phyloP scores from a whole-genome alignment of 2,113 vertebrate genomes.

The Psilopsiagon aymara region DNA sequence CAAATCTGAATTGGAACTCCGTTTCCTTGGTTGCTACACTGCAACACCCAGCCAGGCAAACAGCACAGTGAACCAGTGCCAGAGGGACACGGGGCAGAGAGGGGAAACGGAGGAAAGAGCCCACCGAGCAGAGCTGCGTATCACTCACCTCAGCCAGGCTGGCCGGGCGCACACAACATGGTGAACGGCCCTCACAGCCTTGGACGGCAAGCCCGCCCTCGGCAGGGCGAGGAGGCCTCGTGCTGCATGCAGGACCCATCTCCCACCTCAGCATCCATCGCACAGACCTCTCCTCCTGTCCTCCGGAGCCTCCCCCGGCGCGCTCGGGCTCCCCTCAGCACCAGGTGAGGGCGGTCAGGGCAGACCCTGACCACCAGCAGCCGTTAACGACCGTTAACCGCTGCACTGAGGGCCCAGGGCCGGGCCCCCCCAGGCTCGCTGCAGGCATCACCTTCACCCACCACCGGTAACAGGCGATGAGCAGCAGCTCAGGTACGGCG shows the following conservation, averaged over 20 bases:
- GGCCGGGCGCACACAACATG: fast-evolving
- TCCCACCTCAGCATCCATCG: neutral
- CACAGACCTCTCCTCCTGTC: neutral
- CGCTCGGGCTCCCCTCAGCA: neutral
- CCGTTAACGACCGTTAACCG: neutral
- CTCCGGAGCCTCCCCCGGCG: neutral
- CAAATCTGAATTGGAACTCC: neutral
- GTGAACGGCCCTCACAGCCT: neutral
- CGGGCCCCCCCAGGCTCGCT: neutral
- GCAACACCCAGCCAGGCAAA: neutral
- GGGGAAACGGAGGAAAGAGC: neutral
- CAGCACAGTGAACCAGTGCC: fast-evolving
- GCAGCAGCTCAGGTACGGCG: fast-evolving
- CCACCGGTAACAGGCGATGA: neutral
- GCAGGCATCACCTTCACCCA: neutral
- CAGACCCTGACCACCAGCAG: neutral
- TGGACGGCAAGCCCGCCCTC: fast-evolving
- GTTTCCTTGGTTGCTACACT: neutral
- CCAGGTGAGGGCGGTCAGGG: neutral
- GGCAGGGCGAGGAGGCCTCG: fast-evolving
- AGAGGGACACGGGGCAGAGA: fast-evolving
- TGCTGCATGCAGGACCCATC: neutral
- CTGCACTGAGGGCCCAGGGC: neutral
- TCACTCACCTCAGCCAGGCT: neutral
- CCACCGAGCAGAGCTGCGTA: fast-evolving